Evolutionary conservation across 2,888 invertebrate genomes (phyloP).

Genomic region (Hemithea aestivaria): DNA sequence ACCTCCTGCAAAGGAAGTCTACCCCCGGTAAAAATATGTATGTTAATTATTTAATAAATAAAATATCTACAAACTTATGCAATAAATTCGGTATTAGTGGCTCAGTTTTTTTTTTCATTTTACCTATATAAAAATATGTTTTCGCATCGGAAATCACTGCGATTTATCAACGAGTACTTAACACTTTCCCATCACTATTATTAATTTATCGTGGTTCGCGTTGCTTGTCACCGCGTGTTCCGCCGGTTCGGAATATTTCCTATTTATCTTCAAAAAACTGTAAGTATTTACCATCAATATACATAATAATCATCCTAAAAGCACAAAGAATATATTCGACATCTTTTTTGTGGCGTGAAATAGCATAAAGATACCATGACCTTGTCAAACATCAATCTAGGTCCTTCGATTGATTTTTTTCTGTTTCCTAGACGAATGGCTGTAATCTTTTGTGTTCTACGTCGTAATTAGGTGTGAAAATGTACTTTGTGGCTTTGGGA

Average conservation of each 20-base stretch:
- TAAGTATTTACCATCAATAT: constrained; percentile 33
- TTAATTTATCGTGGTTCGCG: constrained; percentile 19
- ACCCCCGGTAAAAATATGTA: too few species aligned
- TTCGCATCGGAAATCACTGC: too few species aligned
- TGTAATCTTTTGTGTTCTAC: not conserved
- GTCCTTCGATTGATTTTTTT: constrained; percentile 23
- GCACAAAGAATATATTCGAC: too few species aligned
- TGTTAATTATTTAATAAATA: too few species aligned
- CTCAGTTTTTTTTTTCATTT: too few species aligned
- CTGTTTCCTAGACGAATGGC: not conserved
- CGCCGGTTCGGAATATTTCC: constrained; percentile 41
- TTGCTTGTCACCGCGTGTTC: constrained; percentile 52
- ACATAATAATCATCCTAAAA: too few species aligned
- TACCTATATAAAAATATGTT: too few species aligned
- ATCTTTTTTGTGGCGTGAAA: not conserved
- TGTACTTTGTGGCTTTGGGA: too few species aligned
- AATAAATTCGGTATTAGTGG: too few species aligned
- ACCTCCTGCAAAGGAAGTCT: too few species aligned
- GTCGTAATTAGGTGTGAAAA: not conserved
- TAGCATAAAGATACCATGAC: constrained; percentile 13
- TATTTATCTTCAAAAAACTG: constrained; percentile 33
- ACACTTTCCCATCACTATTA: constrained; percentile 10
- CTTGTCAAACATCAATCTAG: constrained; percentile 15
- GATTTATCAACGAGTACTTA: too few species aligned
- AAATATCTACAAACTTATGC: too few species aligned